Evolutionary conservation across 2,797 vertebrate species (phyloP), one percentile per base, ranked within the genome.

Genomic region (Gobio occitaniae): DNA sequence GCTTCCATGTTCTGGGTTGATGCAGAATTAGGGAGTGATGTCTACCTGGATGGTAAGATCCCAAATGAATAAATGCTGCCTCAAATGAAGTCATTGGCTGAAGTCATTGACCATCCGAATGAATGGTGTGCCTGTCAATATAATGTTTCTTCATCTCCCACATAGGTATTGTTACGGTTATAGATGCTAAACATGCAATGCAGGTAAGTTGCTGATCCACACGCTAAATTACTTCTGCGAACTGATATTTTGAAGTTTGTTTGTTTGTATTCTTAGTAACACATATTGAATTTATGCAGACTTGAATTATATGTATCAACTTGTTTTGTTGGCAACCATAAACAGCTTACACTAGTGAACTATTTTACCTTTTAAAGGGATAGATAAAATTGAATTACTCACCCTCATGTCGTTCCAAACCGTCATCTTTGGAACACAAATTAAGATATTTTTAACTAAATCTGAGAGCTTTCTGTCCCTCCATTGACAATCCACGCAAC

Each of bases 1-100:
- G 98, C 98, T 15, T 96, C 98, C 89, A 97, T 99, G 95, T 99
- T 99, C 93, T 99, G 98, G 98, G 96, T 99, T 48, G 97, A 99
- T 90, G 96, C 97, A 84, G 98, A 99, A 91, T 94, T 99, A 47
- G 98, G 98, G 88, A 98, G 97, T 90, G 98, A 99, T 87, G 96
- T 99, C 90, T 99, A 99, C 91, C 94, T 99, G 88, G 98, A 99
- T 80, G 98, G 98, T 99, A 95, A 96, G 96, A 89, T 83, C 80
- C 70, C 36, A 66, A 29, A 52, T 3, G 2, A 52, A 10, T 32
- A 41, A 65, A 21, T 68, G 5, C 25, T 66, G 56, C 44, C 25
- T 52, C 29, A 4, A 6, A 19, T 32, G 0, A 71, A 16, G 13
- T 84, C 3, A n/a, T 78, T 78, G 25, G 25, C 25, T 25, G 25